Evolutionary conservation across 2,888 invertebrate species (phyloP).

Genomic region (Drosophila nr. fundita): DNA sequence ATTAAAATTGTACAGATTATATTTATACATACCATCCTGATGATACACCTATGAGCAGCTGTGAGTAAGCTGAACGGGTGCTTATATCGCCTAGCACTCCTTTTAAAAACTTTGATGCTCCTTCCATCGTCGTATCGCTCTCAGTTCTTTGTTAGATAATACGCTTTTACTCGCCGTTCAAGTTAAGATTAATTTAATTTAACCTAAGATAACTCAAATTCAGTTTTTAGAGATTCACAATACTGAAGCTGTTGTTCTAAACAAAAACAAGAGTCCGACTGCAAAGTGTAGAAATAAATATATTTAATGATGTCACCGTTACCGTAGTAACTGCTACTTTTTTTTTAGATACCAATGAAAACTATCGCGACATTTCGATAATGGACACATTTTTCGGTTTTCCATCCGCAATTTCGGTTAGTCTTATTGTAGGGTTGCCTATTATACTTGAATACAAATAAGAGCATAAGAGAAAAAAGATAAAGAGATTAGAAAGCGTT

Average conservation of each 20-base stretch:
- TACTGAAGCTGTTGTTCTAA: conserved; percentile 3
- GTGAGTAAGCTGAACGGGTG: conserved; percentile 93
- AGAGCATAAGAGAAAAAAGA: neutral
- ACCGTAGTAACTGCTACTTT: conserved; percentile 7
- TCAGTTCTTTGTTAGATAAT: conserved; percentile 13
- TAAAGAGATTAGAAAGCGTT: neutral
- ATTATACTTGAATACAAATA: neutral
- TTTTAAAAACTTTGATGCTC: conserved; percentile 88
- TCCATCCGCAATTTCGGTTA: neutral
- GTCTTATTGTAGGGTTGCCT: neutral
- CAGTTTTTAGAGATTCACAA: conserved; percentile 4
- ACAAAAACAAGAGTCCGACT: conserved; percentile 6
- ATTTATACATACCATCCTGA: conserved; percentile 92
- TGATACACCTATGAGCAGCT: conserved; percentile 93
- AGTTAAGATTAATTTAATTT: neutral
- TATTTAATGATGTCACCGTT: conserved; percentile 1
- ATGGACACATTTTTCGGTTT: neutral
- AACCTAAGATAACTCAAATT: neutral
- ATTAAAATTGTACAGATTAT: neutral
- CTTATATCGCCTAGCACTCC: conserved; percentile 91
- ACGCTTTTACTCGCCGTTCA: neutral
- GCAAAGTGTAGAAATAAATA: neutral
- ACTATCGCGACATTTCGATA: neutral
- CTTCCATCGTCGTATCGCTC: conserved; percentile 86
- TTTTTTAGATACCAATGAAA: neutral